A percentile compares a stretch with the other conserved stretches of the same genome.
Conservation (phyloP, 2,113 vertebrate species). For the Bucco capensis region DNA sequence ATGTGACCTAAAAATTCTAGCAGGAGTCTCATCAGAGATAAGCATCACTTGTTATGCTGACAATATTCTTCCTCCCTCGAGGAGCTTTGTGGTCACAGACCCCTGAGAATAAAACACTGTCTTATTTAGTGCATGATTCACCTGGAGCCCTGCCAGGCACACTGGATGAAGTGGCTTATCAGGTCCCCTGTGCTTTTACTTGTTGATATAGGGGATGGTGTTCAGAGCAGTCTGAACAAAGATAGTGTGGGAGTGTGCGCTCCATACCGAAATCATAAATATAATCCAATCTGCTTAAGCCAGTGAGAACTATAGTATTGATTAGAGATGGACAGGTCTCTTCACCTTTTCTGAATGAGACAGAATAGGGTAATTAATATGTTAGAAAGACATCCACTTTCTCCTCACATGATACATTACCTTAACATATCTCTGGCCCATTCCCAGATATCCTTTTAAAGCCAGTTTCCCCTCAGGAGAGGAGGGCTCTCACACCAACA, state of each 20-base stretch:
- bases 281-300: neutral
- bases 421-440: neutral
- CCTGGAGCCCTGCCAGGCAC: neutral
- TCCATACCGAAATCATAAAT: neutral
- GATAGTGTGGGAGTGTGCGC: neutral
- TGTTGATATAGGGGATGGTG: neutral
- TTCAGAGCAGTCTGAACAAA: neutral
- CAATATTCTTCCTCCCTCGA: neutral
- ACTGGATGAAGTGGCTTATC: neutral
- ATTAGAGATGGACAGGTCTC: neutral
- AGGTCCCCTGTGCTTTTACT: neutral
- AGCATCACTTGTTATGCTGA: conserved; percentile 9
- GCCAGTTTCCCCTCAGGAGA: neutral
- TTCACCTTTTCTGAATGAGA: neutral
- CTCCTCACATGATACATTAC: neutral
- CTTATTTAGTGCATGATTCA: neutral
- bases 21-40: neutral
- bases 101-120: neutral
- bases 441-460: neutral
- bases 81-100: neutral
- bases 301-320: neutral
- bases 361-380: neutral
- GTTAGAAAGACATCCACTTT: neutral
- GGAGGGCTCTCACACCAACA: neutral
- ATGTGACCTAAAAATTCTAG: neutral